Evolutionary conservation across 2,888 invertebrate genomes (phyloP), one percentile per base, ranked within the genome.

Genomic region (Autographa pulchrina): DNA sequence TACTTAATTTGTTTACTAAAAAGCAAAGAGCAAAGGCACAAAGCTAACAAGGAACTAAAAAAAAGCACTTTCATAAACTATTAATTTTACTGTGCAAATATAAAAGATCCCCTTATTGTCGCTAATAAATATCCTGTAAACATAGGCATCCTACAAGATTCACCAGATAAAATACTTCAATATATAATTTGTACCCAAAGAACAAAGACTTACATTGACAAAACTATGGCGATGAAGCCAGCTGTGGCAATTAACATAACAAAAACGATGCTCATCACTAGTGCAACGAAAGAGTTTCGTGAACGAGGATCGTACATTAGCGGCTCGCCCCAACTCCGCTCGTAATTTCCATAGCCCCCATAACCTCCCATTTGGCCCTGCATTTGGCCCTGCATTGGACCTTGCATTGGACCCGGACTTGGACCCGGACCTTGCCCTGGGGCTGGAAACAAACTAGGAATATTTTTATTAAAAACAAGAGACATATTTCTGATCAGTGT

Each of bases 271-370:
- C 0, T 2, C 78, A 78, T 73, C 4, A 81, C 78, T 3, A 70
- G 43, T 9, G 20, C 25, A 3, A 78, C 68, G 9, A 78, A 78
- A 18, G 65, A 56, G 67, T 89, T 90, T n/a, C 90, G 77, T 0
- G 84, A 68, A 0, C 70, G 41, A 8, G 89, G 90, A 11, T 87
- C 81, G 58, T 90, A 89, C 9, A 73, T 52, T 0, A 89, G 54
- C 0, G 79, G 75, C 2, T 75, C 63, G 0, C 71, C 70, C 25
- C 62, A 38, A 4, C 20, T 56, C 25, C 2, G 25, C 16, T 25
- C 31, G 20, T n/a, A 38, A 6, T 16, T 38, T 16, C 20, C 9
- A 25, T 13, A 56, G 5, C 54, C 48, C 48, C 11, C n/a, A n/a
- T n/a, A 48, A n/a, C 48, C 48, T 7, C 11, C 11, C 38, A 38